These are phyloP conservation scores for Drosophila bocqueti DNA, from an alignment of 1,140 invertebrate species.

Conservation along the genomic window DNA sequence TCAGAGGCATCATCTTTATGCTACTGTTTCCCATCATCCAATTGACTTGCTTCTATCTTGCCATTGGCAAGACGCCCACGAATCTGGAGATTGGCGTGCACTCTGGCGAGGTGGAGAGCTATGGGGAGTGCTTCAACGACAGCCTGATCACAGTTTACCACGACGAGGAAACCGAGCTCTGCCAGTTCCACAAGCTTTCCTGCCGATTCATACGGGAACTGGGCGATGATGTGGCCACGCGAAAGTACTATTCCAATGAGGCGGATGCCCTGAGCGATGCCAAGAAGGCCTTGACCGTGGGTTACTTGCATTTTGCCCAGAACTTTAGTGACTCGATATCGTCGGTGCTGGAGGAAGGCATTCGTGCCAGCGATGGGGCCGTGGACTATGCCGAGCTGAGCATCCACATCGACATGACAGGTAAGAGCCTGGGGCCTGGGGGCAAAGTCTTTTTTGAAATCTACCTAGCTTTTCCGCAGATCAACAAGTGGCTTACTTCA, in stretches of 20 bases:
- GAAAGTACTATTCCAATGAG: slow-evolving; percentile 67
- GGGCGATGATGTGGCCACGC: slow-evolving; percentile 84
- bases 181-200: slow-evolving; percentile 86
- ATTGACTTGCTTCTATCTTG: slow-evolving; percentile 91
- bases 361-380: slow-evolving; percentile 85
- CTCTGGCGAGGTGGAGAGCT: slow-evolving; percentile 89
- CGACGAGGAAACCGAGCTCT: slow-evolving; percentile 70
- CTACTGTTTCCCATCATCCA: slow-evolving; percentile 93
- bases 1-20: slow-evolving; percentile 92
- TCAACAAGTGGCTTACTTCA: slow-evolving; percentile 89
- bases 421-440: slow-evolving; percentile 24
- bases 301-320: slow-evolving; percentile 89
- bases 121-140: slow-evolving; percentile 67
- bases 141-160: slow-evolving; percentile 68
- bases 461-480: slow-evolving; percentile 73
- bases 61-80: slow-evolving; percentile 92
- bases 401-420: slow-evolving; percentile 85
- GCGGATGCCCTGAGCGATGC: slow-evolving; percentile 88
- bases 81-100: slow-evolving; percentile 91
- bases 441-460: not conserved
- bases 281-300: slow-evolving; percentile 88
- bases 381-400: slow-evolving; percentile 87
- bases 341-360: slow-evolving; percentile 86
- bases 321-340: slow-evolving; percentile 91
- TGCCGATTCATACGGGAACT: slow-evolving; percentile 87